These are phyloP conservation scores for Stomatorhinus walkeri DNA, from an alignment of 2,797 vertebrate species.

Conservation along the genomic window DNA sequence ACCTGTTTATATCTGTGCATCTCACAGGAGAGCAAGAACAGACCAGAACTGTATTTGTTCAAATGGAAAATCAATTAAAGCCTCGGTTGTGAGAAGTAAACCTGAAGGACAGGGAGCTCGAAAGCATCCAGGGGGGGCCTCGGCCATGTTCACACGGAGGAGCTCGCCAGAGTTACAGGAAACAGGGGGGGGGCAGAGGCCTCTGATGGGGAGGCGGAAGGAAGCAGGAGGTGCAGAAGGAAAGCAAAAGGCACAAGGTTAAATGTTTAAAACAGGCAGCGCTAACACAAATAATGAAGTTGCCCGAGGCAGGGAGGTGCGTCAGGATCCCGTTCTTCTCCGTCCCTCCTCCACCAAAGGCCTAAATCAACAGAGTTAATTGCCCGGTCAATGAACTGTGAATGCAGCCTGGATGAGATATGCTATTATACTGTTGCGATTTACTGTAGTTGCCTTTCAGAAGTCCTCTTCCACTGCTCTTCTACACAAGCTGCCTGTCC, in stretches of 20 bases:
- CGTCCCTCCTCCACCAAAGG: constrained; percentile 11
- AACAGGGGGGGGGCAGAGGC: neutral
- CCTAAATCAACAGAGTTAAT: constrained; percentile 25
- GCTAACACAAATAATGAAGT: constrained; percentile 13
- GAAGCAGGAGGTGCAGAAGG: neutral
- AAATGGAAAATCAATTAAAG: neutral
- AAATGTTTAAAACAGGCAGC: constrained; percentile 2
- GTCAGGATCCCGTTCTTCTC: neutral
- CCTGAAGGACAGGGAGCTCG: neutral
- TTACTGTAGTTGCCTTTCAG: neutral
- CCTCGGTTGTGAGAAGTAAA: neutral
- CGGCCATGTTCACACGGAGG: neutral
- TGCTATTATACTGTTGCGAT: neutral
- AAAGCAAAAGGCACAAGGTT: neutral
- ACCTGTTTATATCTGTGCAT: neutral
- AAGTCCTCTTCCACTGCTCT: neutral
- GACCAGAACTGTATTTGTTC: neutral
- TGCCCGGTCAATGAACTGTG: constrained; percentile 20
- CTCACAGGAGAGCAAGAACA: neutral
- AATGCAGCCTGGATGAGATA: constrained; percentile 6
- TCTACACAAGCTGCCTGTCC: neutral
- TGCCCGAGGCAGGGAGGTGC: neutral
- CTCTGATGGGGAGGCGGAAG: neutral
- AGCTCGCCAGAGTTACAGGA: neutral
- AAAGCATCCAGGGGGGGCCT: neutral